Base-by-base conservation (phyloP, 2,888 invertebrate genomes). In the Trichopoda pennipes region DNA sequence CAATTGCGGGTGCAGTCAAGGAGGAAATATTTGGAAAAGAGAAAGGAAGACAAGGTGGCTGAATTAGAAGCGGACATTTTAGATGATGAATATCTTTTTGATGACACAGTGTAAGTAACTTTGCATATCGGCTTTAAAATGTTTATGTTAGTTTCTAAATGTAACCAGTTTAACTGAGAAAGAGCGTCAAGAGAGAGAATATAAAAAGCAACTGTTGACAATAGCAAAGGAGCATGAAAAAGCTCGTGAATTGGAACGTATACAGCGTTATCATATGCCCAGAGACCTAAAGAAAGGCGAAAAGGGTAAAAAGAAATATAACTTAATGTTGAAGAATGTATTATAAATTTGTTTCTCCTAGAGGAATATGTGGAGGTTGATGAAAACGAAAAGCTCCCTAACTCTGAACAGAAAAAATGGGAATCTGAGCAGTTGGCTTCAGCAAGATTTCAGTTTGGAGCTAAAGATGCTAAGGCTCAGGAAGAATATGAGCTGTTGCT, bases 31-130 rank as follows among this genome's bases (percentile, higher is more conserved):
- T 93, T 99, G 86, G 96, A 96, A 89, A 99, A 99, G 91, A 93
- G 99, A 58, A 98, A 98, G 91, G 97, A 96, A 77, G 99, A 99
- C 89, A 99, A 99, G 92, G 94, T 99, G 44, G 94, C 96, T 12
- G 99, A 99, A 90, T 92, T 99, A 66, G 99, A 99, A 91, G 96
- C 95, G 8, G 98, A 98, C 88, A 96, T 99, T 78, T 92, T 94
- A 60, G 99, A 99, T 91, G 99, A 99, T 92, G 98, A 99, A 91
- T 97, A 96, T 89, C 93, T 99, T 0, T 99, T 99, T 91, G 95
- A 96, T 70, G 96, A 97, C 84, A 94, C 95, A 89, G 93, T 95
- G 96, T 97, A 93, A 93, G 94, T 93, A 32, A 32, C 19, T 19
- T 44, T 32, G 2, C 14, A 55, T 16, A 21, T 17, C 8, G 4